Evolutionary conservation across 53 echinoderm and acorn worm genomes (phyloP).

Genomic region (Echinarachnius parma): DNA sequence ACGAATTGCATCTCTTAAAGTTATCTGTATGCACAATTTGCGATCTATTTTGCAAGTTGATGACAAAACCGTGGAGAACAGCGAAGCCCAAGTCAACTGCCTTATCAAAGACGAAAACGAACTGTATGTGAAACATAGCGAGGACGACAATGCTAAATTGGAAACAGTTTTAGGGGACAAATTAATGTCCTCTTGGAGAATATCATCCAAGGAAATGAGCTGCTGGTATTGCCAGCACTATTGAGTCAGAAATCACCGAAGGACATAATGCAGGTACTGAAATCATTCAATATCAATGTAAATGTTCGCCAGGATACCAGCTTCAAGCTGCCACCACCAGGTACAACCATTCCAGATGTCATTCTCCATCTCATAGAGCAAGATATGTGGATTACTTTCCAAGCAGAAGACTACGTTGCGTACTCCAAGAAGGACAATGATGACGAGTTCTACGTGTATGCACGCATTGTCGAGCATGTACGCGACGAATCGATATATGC

Average conservation of each 20-base stretch:
- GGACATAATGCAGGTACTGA: not conserved
- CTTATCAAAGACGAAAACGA: not conserved
- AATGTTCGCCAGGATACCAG: not conserved
- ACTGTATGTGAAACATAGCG: constrained; percentile 12
- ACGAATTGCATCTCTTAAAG: not conserved
- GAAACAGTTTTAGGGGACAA: constrained; percentile 4
- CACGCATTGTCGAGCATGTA: constrained; percentile 9
- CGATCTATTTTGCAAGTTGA: constrained; percentile 4
- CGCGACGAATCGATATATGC: not conserved
- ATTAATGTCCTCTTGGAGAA: no score
- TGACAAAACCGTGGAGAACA: constrained; percentile 3
- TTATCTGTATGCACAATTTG: constrained; percentile 21
- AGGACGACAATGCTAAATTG: not conserved
- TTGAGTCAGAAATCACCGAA: not conserved
- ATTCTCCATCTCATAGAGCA: constrained; percentile 63
- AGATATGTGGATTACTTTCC: constrained; percentile 61
- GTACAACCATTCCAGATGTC: constrained; percentile 53
- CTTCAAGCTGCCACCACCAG: constrained; percentile 33
- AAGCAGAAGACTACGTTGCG: constrained; percentile 55
- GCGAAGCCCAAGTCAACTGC: constrained; percentile 6
- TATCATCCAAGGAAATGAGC: no score
- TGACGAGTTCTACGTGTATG: constrained; percentile 52
- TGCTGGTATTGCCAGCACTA: constrained; percentile 3
- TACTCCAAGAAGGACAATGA: constrained; percentile 35
- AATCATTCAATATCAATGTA: constrained; percentile 5